Conservation (phyloP, 2,888 invertebrate genomes). For the Halictus ligatus region DNA sequence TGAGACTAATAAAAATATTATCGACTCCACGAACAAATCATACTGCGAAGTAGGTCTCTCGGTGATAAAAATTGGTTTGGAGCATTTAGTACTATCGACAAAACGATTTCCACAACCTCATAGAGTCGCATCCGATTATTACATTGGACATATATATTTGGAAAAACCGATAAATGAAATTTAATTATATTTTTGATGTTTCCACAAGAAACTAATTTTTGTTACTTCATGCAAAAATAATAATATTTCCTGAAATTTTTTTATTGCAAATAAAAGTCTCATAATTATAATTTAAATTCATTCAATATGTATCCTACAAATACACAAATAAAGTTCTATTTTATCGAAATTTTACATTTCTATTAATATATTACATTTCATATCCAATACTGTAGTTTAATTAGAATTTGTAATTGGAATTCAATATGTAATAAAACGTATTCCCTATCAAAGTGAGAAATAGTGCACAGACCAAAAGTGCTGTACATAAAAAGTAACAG, state of each 20-base stretch:
- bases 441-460: slow-evolving; percentile 16
- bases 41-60: slow-evolving; percentile 75
- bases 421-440: slow-evolving; percentile 9
- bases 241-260: slow-evolving; percentile 4
- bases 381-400: slow-evolving; percentile 15
- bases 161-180: slow-evolving; percentile 18
- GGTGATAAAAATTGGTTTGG: slow-evolving; percentile 78
- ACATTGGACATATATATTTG: slow-evolving; percentile 77
- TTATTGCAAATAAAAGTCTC: slow-evolving; percentile 19
- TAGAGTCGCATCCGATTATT: slow-evolving; percentile 74
- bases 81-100: slow-evolving; percentile 77
- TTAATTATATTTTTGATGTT: slow-evolving; percentile 18
- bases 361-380: slow-evolving; percentile 42
- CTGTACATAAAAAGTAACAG: slow-evolving; percentile 14
- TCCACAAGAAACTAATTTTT: neutral
- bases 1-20: slow-evolving; percentile 65
- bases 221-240: neutral
- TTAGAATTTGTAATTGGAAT: slow-evolving; percentile 49
- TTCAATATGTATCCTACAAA: slow-evolving; percentile 30
- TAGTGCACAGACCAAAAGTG: slow-evolving; percentile 31
- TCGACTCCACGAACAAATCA: slow-evolving; percentile 69
- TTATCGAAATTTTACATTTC: slow-evolving; percentile 47
- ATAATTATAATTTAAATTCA: slow-evolving; percentile 18
- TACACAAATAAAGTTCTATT: slow-evolving; percentile 51
- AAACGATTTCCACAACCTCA: slow-evolving; percentile 78